Base-by-base conservation (phyloP, 2,797 vertebrate genomes). In the Yasuhikotakia modesta region DNA sequence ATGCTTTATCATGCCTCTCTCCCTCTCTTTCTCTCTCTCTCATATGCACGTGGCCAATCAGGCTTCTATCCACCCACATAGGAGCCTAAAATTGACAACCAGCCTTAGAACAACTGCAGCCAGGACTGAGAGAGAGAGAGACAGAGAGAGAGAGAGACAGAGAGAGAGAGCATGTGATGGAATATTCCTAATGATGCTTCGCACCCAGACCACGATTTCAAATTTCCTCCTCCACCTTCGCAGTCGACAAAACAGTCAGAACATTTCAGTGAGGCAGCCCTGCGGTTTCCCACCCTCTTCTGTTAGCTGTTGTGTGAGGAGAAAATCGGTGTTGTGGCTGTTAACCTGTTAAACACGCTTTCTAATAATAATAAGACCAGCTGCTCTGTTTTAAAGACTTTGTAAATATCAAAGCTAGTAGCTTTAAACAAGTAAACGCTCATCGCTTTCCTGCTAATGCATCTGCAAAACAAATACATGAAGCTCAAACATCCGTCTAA, bases 31-130 rank as follows among this genome's bases (percentile, higher is more conserved):
- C 55, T 57, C 69, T 68, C 46, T 69, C 50, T 79, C 64, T 64
- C 60, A 75, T 50, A n/a, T 2, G 53, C 79, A 84, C 76, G 68
- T 84, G 83, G 69, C 78, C 32, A 64, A 76, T 79, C 81, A 76
- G 43, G 78, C 60, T 80, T 67, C 72, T 65, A 66, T 65, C 81
- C 73, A 50, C 81, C 70, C 83, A 80, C 79, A 76, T 35, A 39
- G 24, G 53, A 68, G 65, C 69, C 52, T 45, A 50, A 43, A 76
- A 66, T 27, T 57, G 80, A 80, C 68, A 71, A 66, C 70, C 35
- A 69, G 30, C 65, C 57, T 27, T 48, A 70, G 43, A 73, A 78
- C 14, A 58, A 61, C 64, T 74, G 78, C 73, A 74, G 80, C 65
- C 72, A 19, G 63, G 66, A 74, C 66, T 27, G 45, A 27, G 27